Conservation (phyloP, 2,113 vertebrate species). For the Pitta sordida region DNA sequence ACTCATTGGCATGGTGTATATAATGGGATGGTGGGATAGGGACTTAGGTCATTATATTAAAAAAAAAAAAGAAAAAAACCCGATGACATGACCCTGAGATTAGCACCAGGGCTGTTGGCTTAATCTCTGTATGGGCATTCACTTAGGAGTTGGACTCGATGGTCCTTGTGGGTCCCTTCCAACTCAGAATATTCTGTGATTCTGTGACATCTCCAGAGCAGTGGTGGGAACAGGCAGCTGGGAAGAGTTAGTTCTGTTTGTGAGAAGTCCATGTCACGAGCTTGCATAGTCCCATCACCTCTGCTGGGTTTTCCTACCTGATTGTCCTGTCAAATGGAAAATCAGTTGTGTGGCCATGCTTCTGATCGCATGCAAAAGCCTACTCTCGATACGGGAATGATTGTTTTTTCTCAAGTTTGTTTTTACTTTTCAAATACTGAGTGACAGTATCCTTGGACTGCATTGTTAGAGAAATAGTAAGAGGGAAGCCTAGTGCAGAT, state of each 20-base stretch:
- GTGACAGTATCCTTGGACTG: background rate
- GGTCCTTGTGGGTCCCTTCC: no score
- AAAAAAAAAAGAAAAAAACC: no score
- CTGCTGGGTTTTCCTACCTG: background rate
- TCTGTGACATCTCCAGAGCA: background rate
- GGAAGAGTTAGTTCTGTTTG: background rate
- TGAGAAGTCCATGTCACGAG: rapidly evolving
- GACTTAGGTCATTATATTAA: no score
- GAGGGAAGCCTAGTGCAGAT: background rate
- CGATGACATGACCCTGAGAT: no score
- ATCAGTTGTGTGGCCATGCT: background rate
- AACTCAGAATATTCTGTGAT: no score
- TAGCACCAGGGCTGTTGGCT: no score
- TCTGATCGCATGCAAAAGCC: background rate
- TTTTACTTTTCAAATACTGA: background rate
- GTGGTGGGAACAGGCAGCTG: background rate
- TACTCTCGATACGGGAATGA: background rate
- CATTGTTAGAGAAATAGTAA: background rate
- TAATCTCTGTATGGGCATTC: no score
- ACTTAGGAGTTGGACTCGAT: no score
- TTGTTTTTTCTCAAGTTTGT: background rate
- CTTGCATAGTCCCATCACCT: rapidly evolving
- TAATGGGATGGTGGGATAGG: no score
- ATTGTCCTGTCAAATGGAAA: background rate
- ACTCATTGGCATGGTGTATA: no score